These are phyloP conservation scores for Noctilio leporinus DNA, from an alignment of 2,113 vertebrate species.

Conservation along the genomic window DNA sequence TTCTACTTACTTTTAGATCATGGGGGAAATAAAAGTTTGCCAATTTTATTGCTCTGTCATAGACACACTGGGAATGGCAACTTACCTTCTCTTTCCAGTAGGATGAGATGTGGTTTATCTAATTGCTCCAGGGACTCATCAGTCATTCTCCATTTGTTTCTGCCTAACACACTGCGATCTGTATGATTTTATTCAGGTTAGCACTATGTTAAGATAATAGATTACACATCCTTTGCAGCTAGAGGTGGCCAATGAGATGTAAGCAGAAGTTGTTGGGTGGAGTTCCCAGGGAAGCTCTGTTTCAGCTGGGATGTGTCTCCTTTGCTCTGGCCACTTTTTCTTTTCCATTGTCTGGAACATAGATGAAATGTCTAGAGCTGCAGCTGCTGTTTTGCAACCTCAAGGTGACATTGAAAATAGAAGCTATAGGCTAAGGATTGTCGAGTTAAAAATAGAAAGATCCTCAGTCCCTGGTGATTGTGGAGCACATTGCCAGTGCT, in stretches of 20 bases:
- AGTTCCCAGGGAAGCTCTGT: background rate
- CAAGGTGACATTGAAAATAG: background rate
- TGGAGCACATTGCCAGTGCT: background rate
- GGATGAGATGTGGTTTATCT: background rate
- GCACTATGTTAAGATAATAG: background rate
- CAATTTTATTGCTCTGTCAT: background rate
- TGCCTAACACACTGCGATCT: background rate
- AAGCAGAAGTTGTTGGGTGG: background rate
- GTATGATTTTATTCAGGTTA: background rate
- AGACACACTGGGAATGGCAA: background rate
- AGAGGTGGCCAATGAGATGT: background rate
- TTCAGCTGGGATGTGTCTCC: background rate
- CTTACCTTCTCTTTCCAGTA: background rate
- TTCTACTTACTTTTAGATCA: background rate
- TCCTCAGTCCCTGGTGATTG: background rate
- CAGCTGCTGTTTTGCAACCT: background rate
- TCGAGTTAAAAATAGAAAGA: background rate
- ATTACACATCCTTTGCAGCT: background rate
- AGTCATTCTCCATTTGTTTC: background rate
- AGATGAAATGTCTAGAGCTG: background rate
- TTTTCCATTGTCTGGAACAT: background rate
- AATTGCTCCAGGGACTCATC: background rate
- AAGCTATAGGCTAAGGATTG: background rate
- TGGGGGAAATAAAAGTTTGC: background rate
- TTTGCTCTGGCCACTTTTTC: background rate